Conservation (phyloP, 2,888 invertebrate genomes). For the Idaea aversata region DNA sequence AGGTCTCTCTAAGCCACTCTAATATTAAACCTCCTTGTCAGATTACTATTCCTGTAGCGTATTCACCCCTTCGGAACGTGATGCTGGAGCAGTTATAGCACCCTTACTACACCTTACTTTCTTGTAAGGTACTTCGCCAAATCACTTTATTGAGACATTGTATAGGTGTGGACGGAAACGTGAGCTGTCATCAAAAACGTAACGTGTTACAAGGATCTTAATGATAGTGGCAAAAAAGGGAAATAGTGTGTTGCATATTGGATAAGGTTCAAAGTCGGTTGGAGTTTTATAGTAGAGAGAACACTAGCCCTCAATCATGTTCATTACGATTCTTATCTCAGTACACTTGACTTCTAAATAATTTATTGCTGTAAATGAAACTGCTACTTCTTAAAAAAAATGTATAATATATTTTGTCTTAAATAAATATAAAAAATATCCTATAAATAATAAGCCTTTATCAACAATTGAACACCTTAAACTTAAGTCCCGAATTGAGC, state of each 20-base stretch:
- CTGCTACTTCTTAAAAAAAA: neutral
- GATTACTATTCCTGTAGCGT: neutral
- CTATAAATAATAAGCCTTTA: constrained; percentile 3
- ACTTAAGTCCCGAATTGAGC: neutral
- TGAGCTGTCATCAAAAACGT: neutral
- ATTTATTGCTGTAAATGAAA: neutral
- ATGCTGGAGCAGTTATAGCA: neutral
- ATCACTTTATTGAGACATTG: neutral
- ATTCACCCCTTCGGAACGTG: neutral
- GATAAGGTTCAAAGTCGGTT: too few relatives aligned
- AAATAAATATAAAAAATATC: constrained; percentile 2
- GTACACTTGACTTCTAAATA: neutral
- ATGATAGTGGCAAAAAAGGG: neutral
- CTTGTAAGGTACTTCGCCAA: neutral
- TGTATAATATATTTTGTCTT: neutral
- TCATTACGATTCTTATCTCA: too few relatives aligned
- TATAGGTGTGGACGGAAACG: neutral
- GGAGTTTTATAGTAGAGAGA: too few relatives aligned
- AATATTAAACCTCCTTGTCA: neutral
- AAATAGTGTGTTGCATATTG: neutral
- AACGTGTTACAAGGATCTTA: neutral
- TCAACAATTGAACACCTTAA: neutral
- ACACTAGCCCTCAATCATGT: too few relatives aligned
- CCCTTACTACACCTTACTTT: neutral
- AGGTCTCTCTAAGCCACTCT: neutral